Base-by-base conservation (phyloP, 1,140 invertebrate genomes). In the Leptinotarsa undecemlineata region DNA sequence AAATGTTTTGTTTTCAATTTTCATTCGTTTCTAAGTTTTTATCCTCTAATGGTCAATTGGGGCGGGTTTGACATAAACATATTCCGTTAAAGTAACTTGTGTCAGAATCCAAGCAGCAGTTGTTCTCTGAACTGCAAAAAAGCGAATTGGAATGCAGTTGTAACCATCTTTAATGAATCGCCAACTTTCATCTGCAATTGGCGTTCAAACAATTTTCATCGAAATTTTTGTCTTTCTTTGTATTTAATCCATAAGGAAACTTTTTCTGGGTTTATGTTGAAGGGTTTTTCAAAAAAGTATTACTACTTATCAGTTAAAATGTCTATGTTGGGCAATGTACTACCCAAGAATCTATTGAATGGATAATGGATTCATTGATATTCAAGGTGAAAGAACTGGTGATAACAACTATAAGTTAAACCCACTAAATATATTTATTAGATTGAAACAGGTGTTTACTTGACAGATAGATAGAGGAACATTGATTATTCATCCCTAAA, bases 91-190 rank as follows among this genome's bases (percentile, higher is more conserved):
- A 42, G 33, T 68, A 13, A 68, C 71, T 67, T 67, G 42, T 63
- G 23, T 57, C 51, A 57, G 51, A 57, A 57, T 57, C 51, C 15
- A 19, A 14, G 51, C 51, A 57, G 17, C 51, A 57, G 51, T 57
- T 57, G 51, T 57, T 57, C 51, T 57, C 51, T 57, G 15, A 19
- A 57, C 51, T 57, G 51, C 51, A 47, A 66, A 71, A 72, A 64
- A 48, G 68, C 73, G 17, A 21, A 64, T 13, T 48, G 74, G 74
- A 75, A 75, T 75, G 74, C 74, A 68, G 74, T 75, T 71, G 23
- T 64, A 61, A 26, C 62, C 74, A 63, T 61, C 66, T 68, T 68
- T 47, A 68, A 42, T 68, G n/a, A 57, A 57, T 57, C 51, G 51
- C 17, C 17, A 57, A 57, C 51, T 68, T 68, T 42, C 23, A 68